Percentiles rank a stretch among this genome's conserved stretches.
phyloP scores from a whole-genome alignment of 1,140 invertebrate species.

The Caenorhabditis tropicalis region DNA sequence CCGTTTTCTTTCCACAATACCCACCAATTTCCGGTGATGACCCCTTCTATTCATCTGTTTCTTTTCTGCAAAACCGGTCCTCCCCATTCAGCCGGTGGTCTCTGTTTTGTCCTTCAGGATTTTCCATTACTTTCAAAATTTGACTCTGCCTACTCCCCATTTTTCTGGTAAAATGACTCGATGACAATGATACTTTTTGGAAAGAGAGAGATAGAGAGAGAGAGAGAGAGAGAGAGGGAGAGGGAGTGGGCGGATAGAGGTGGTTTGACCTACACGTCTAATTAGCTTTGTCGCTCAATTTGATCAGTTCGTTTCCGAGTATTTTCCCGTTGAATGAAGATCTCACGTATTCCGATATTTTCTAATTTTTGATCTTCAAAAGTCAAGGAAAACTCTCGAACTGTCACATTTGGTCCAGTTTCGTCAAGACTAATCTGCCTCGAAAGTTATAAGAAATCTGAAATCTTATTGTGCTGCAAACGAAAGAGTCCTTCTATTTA shows the following conservation, averaged over 20 bases:
- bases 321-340: background rate
- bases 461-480: no score
- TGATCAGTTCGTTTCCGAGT: conserved; percentile 18
- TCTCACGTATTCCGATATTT: conserved; percentile 14
- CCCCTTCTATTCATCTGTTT: background rate
- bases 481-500: background rate
- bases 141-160: background rate
- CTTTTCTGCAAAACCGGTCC: conserved; percentile 12
- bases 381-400: background rate
- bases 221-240: background rate
- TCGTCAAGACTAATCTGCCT: no score
- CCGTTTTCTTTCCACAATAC: background rate
- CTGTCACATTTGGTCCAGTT: no score
- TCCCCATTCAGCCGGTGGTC: no score
- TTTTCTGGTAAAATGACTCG: background rate
- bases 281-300: conserved; percentile 42
- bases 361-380: background rate
- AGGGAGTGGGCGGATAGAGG: background rate
- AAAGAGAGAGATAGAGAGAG: background rate
- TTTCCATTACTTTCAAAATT: conserved; percentile 33
- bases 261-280: conserved; percentile 43
- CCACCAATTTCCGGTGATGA: conserved; percentile 25
- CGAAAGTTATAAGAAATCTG: no score
- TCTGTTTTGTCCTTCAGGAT: conserved; percentile 11
- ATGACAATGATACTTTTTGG: conserved; percentile 26